Percentiles rank a stretch among this genome's conserved stretches.
Conservation (phyloP, 2,113 vertebrate genomes). For the Brachypodius melanocephalos region DNA sequence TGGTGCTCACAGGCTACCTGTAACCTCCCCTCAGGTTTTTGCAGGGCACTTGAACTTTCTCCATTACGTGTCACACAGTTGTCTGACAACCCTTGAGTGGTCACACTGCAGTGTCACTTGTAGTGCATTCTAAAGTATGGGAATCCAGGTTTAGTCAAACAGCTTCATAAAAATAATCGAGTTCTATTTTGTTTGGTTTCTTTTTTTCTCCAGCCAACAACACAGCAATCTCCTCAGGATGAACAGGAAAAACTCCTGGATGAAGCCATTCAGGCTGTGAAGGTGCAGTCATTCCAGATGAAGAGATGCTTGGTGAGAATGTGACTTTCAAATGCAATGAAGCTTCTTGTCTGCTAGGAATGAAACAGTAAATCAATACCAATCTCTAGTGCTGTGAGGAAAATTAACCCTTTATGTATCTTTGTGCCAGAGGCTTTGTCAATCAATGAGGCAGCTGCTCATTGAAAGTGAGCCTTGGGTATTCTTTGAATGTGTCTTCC, state of each 20-base stretch:
- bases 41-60: not conserved
- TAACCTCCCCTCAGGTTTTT: not conserved
- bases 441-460: not conserved
- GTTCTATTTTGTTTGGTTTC: not conserved
- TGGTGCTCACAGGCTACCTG: not conserved
- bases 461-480: not conserved
- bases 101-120: not conserved
- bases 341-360: not conserved
- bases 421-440: not conserved
- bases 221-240: constrained; percentile 96
- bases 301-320: constrained; percentile 93
- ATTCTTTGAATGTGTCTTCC: not conserved
- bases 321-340: not conserved
- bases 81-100: not conserved
- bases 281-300: constrained; percentile 99
- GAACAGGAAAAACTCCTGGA: constrained; percentile 98
- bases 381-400: not conserved
- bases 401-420: not conserved
- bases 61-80: rapidly evolving
- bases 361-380: not conserved
- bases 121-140: not conserved
- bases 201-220: constrained; percentile 83
- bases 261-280: constrained; percentile 97
- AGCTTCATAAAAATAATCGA: not conserved
- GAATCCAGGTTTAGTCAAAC: not conserved